These are phyloP conservation scores for Papilio aristodemus DNA, from an alignment of 1,140 invertebrate species.

Conservation along the genomic window DNA sequence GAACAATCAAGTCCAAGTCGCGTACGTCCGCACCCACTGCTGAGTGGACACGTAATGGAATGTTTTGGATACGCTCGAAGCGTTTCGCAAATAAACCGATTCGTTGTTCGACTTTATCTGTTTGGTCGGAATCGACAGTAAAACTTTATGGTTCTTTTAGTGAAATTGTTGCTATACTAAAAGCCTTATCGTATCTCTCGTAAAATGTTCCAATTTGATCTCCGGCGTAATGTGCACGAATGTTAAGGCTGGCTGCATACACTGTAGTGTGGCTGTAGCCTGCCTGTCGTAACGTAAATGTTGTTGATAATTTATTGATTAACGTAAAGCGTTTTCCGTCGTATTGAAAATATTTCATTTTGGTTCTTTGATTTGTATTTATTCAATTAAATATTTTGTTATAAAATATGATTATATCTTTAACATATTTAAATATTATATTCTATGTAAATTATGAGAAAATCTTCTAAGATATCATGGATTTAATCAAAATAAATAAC, in stretches of 20 bases:
- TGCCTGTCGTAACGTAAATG: no score
- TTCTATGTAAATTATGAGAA: no score
- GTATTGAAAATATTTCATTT: no score
- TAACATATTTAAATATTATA: no score
- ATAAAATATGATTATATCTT: no score
- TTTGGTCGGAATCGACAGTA: constrained; percentile 26
- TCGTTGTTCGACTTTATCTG: constrained; percentile 8
- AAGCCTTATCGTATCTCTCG: constrained; percentile 24
- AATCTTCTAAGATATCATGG: no score
- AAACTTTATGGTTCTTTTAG: constrained; percentile 23
- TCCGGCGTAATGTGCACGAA: not conserved
- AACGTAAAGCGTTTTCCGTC: no score
- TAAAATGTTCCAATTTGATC: constrained; percentile 21
- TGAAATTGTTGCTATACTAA: constrained; percentile 23
- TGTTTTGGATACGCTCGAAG: constrained; percentile 12
- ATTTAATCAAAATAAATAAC: not conserved
- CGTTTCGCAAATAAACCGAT: constrained; percentile 26
- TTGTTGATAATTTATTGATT: no score
- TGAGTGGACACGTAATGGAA: constrained; percentile 14
- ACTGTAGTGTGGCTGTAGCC: no score
- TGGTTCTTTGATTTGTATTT: no score
- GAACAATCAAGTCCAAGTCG: not conserved
- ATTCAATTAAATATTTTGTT: no score
- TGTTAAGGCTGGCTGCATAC: not conserved
- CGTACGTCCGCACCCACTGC: constrained; percentile 1